These are phyloP conservation scores for Hoplias malabaricus DNA, from an alignment of 2,113 vertebrate species.

Conservation along the genomic window DNA sequence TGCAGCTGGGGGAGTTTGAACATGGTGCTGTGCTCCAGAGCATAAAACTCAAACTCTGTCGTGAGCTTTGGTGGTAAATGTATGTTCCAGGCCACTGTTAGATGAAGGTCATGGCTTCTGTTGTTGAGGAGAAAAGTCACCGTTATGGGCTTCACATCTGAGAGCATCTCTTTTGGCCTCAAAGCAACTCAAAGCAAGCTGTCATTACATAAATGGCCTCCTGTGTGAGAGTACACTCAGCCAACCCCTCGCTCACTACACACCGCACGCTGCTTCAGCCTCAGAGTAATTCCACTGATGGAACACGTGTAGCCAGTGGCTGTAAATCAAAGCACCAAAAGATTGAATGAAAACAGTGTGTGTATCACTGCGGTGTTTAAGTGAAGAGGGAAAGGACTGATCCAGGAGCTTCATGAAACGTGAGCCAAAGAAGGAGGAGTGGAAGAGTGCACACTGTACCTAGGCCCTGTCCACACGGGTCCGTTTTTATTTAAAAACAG, in stretches of 20 bases:
- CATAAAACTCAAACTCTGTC: no score
- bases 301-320: background rate
- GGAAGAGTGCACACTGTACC: no score
- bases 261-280: background rate
- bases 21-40: no score
- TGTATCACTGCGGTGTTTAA: background rate
- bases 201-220: slow-evolving; percentile 12
- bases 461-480: no score
- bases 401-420: background rate
- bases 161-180: background rate
- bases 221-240: background rate
- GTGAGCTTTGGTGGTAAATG: background rate
- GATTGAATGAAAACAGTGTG: background rate
- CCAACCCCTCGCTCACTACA: background rate
- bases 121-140: background rate
- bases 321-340: background rate
- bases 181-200: background rate
- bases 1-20: no score
- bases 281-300: slow-evolving; percentile 7
- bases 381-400: background rate
- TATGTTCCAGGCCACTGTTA: background rate
- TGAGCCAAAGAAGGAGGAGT: no score
- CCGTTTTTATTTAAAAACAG: no score
- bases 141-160: background rate
- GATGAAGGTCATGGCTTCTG: background rate